Evolutionary conservation across 2,797 vertebrate species (phyloP), one percentile per base, ranked within the genome.

Genomic region (Sebastes jordani): DNA sequence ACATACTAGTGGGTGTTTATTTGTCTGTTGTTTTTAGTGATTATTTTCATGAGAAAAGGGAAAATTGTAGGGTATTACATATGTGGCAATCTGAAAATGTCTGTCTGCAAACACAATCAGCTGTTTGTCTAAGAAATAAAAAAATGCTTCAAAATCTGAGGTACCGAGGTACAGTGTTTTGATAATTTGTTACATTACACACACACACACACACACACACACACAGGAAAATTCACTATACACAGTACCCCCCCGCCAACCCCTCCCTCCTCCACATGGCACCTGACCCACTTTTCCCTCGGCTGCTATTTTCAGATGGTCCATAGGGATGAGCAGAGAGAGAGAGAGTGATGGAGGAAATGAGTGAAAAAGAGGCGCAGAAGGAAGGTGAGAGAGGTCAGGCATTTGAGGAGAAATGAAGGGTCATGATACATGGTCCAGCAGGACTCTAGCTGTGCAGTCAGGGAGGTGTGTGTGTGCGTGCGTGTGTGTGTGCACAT

Each of bases 271-370:
- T 10, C 23, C 64, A 42, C 78, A 63, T 60, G 77, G 91, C 87
- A 88, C 90, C 88, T 96, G 95, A 95, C 95, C 95, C 94, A 96
- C 80, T 95, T 96, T 91, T 94, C 91, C 89, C 88, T 82, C 60
- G 78, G 87, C 89, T 95, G 90, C 94, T 96, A 96, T 96, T 96
- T 95, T 94, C 92, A 95, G 95, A 84, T 20, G 55, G 87, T 93
- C 94, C 86, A 86, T 67, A 71, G 93, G 90, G 92, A 95, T 80
- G 71, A 74, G 75, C 70, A 74, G 73, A 71, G 68, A 80, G 82
- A 84, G 56, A 16, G 56, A 22, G 20, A 32, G 20, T 74, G 85
- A 86, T 74, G 70, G 72, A 84, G 74, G 67, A 88, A 87, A 82
- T 70, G 81, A 89, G 84, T 62, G 68, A 85, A 84, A 88, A 81